A percentile compares a stretch with the other conserved stretches of the same genome.
These are phyloP conservation scores for Dryas iulia DNA, from an alignment of 1,140 invertebrate species.

Conservation along the genomic window DNA sequence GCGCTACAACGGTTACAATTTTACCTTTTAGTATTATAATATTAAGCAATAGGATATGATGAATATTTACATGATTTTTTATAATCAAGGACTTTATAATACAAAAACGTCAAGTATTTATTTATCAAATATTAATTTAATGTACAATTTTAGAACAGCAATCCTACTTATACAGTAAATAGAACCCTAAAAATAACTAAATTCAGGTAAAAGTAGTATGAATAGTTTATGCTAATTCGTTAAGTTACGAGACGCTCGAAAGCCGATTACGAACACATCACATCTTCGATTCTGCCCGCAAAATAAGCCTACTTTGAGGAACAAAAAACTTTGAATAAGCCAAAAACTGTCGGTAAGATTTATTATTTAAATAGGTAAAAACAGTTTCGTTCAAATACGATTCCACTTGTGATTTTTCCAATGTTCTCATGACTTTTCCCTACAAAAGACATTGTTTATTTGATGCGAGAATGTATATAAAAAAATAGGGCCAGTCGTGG, in stretches of 20 bases:
- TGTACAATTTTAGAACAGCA: not conserved
- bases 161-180: too few species aligned
- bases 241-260: conserved; percentile 40
- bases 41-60: not conserved
- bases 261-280: conserved; percentile 45
- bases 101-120: not conserved
- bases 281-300: conserved; percentile 25
- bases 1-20: too few species aligned
- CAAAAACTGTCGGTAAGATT: not conserved
- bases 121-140: not conserved
- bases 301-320: conserved; percentile 28
- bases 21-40: not conserved
- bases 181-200: not conserved
- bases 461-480: not conserved
- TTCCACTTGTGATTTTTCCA: not conserved
- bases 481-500: too few species aligned
- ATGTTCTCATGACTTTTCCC: not conserved
- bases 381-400: not conserved
- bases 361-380: not conserved
- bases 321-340: not conserved
- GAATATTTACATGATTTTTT: too few species aligned
- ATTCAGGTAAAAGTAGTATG: conserved; percentile 6
- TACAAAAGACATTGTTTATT: not conserved
- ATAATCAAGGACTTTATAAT: not conserved
- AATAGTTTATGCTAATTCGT: conserved; percentile 53